Conservation (phyloP, 1,140 invertebrate genomes). For the Limonius californicus region DNA sequence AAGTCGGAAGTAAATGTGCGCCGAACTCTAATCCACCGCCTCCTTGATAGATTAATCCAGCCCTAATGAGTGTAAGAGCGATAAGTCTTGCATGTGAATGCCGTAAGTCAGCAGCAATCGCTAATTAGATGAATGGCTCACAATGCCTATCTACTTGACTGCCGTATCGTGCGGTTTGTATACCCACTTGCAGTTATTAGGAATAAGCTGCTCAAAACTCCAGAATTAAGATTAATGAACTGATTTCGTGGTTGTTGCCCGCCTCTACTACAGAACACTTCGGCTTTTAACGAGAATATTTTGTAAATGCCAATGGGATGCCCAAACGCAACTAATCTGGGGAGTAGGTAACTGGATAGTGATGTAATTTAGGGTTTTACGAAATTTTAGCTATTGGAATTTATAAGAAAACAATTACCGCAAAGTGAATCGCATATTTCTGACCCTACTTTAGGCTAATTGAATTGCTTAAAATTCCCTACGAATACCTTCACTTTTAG, state of each 20-base stretch:
- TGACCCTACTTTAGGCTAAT: too few relatives aligned
- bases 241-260: not conserved
- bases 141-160: conserved; percentile 37
- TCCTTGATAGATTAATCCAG: conserved; percentile 33
- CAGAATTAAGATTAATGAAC: conserved; percentile 24
- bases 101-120: conserved; percentile 38
- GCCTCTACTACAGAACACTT: not conserved
- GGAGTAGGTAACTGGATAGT: too few relatives aligned
- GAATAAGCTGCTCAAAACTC: conserved; percentile 18
- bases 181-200: conserved; percentile 31
- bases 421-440: too few relatives aligned
- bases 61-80: conserved; percentile 41
- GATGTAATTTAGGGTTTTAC: too few relatives aligned
- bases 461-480: too few relatives aligned
- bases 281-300: not conserved
- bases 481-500: too few relatives aligned
- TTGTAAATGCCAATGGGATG: not conserved
- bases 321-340: too few relatives aligned
- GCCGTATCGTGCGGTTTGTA: conserved; percentile 34
- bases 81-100: conserved; percentile 43
- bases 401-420: too few relatives aligned
- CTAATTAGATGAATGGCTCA: conserved; percentile 45
- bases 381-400: too few relatives aligned
- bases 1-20: conserved; percentile 16
- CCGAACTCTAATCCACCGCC: conserved; percentile 26